Conservation (phyloP, 2,888 invertebrate genomes). For the Trachelus troglodyta region DNA sequence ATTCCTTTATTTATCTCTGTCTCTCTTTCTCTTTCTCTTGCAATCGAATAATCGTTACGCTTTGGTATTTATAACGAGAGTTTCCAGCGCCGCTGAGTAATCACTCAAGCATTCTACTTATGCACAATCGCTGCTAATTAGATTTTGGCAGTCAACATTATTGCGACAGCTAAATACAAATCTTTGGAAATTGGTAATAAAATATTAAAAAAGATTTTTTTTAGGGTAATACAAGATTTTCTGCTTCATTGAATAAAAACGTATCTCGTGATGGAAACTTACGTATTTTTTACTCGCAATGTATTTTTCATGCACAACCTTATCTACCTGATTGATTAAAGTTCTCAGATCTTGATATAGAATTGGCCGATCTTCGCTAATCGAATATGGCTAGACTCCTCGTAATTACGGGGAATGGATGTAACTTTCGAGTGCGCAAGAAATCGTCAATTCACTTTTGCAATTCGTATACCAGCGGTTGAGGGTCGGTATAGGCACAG, state of each 20-base stretch:
- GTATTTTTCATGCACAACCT: not conserved
- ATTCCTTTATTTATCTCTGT: not conserved
- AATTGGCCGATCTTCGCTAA: not conserved
- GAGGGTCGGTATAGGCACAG: slow-evolving; percentile 25
- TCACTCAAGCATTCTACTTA: not conserved
- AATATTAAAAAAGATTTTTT: not conserved
- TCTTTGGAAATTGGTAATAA: not conserved
- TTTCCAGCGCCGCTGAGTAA: not conserved
- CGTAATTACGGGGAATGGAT: not conserved
- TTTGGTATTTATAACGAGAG: not conserved
- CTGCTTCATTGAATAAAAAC: no score
- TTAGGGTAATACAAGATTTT: not conserved
- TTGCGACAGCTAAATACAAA: not conserved
- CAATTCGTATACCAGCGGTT: slow-evolving; percentile 32
- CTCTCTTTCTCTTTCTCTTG: not conserved
- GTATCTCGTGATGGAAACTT: not conserved
- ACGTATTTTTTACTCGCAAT: not conserved
- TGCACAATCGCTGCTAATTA: not conserved
- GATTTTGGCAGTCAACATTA: not conserved
- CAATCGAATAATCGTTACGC: not conserved
- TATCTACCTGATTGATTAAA: not conserved
- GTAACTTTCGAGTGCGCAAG: slow-evolving; percentile 50
- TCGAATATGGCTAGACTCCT: not conserved
- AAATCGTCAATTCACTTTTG: slow-evolving; percentile 57
- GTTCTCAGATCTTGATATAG: not conserved